These are phyloP conservation scores for Kryptopterus vitreolus DNA, from an alignment of 2,797 vertebrate species.

Conservation along the genomic window DNA sequence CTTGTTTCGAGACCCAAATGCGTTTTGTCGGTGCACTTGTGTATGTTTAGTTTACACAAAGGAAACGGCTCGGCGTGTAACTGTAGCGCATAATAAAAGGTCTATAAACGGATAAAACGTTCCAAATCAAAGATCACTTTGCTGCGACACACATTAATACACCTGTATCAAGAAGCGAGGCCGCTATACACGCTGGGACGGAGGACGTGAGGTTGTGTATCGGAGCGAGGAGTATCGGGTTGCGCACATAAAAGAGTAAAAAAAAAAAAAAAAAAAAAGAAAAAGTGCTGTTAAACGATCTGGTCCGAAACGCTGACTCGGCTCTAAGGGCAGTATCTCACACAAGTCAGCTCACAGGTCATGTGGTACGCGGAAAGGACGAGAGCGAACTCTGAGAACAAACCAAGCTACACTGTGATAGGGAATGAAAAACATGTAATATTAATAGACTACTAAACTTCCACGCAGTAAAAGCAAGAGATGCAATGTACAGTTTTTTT, in stretches of 20 bases:
- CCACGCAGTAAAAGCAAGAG: neutral
- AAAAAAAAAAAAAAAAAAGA: neutral
- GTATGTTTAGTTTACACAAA: conserved; percentile 10
- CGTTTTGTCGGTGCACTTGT: neutral
- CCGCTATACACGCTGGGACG: neutral
- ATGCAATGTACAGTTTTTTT: neutral
- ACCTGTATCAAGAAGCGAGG: neutral
- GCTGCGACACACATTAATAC: neutral
- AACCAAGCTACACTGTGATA: neutral
- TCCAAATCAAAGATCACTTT: neutral
- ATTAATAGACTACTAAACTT: neutral
- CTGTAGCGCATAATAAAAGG: conserved; percentile 19
- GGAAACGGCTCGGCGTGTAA: neutral
- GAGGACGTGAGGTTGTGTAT: neutral
- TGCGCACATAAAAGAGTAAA: neutral
- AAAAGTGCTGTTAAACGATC: neutral
- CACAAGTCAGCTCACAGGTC: neutral
- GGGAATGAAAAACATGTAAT: neutral
- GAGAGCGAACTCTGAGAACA: neutral
- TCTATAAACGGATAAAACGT: conserved; percentile 8
- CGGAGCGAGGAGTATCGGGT: neutral
- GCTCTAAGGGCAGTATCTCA: neutral
- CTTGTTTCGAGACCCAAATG: neutral
- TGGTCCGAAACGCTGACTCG: neutral
- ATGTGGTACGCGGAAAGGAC: neutral